Evolutionary conservation across 1,140 invertebrate species (phyloP).

Genomic region (Lucilia sericata): DNA sequence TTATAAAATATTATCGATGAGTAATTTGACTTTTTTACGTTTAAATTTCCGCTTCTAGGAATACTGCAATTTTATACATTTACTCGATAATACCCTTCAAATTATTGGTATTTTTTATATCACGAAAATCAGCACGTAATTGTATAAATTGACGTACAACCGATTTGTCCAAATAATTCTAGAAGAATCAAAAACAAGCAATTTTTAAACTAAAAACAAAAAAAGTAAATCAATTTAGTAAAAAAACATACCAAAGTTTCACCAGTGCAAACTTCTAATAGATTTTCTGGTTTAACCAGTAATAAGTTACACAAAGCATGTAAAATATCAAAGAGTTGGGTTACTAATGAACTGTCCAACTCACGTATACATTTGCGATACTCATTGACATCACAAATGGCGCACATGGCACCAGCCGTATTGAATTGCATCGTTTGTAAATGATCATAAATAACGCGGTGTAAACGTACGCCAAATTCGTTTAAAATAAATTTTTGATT

Average conservation of each 20-base stretch:
- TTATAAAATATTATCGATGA: constrained; percentile 16
- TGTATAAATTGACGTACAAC: constrained; percentile 94
- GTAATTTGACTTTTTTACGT: background rate
- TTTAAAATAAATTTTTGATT: constrained; percentile 85
- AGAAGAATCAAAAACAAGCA: constrained; percentile 66
- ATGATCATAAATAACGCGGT: constrained; percentile 96
- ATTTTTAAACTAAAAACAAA: background rate
- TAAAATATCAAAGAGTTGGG: constrained; percentile 91
- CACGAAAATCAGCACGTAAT: constrained; percentile 80
- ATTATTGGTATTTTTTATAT: constrained; percentile 64
- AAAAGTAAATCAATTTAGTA: background rate
- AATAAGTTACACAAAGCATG: constrained; percentile 96
- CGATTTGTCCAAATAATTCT: constrained; percentile 88
- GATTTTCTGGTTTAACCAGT: constrained; percentile 95
- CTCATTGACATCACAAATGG: constrained; percentile 98
- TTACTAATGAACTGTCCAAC: constrained; percentile 81
- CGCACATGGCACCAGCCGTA: constrained; percentile 95
- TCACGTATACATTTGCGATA: constrained; percentile 85
- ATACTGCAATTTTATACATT: constrained; percentile 46
- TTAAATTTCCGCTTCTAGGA: background rate
- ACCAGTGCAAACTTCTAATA: constrained; percentile 93
- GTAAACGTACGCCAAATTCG: constrained; percentile 91
- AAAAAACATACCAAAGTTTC: constrained; percentile 85
- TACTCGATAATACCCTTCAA: constrained; percentile 62
- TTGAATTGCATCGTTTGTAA: constrained; percentile 96